A percentile compares a stretch with the other conserved stretches of the same genome.
Conservation (phyloP, 2,888 invertebrate species). For the Seira sanloemensis region DNA sequence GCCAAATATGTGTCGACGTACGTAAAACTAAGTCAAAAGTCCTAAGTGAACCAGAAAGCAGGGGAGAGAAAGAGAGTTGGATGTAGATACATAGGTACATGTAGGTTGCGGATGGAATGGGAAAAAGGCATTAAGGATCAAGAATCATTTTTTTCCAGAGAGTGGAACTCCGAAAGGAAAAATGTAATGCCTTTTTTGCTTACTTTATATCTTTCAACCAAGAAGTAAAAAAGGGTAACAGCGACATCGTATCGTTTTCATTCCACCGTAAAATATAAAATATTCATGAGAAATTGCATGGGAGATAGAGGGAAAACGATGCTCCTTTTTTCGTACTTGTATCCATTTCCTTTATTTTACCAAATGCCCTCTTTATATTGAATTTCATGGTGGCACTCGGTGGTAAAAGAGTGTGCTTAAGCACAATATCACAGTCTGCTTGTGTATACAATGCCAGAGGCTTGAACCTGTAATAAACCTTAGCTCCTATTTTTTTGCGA, state of each 20-base stretch:
- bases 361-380: constrained; percentile 8
- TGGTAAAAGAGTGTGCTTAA: constrained; percentile 3
- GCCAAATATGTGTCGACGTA: constrained; percentile 18
- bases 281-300: constrained; percentile 60
- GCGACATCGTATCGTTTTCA: constrained; percentile 48
- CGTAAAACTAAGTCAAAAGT: constrained; percentile 8
- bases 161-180: neutral
- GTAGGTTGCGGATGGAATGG: constrained; percentile 29
- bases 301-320: constrained; percentile 4
- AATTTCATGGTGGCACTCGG: constrained; percentile 28
- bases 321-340: constrained; percentile 17
- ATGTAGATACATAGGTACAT: neutral
- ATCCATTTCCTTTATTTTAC: constrained; percentile 16
- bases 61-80: neutral
- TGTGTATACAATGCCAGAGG: neutral
- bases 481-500: constrained; percentile 14
- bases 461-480: constrained; percentile 15
- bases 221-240: constrained; percentile 33
- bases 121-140: constrained; percentile 33
- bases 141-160: constrained; percentile 5
- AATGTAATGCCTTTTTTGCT: constrained; percentile 27
- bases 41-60: neutral
- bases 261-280: constrained; percentile 50
- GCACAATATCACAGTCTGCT: neutral
- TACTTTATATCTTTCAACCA: constrained; percentile 15